Conservation (phyloP, 2,888 invertebrate genomes). For the Troilus luridus region DNA sequence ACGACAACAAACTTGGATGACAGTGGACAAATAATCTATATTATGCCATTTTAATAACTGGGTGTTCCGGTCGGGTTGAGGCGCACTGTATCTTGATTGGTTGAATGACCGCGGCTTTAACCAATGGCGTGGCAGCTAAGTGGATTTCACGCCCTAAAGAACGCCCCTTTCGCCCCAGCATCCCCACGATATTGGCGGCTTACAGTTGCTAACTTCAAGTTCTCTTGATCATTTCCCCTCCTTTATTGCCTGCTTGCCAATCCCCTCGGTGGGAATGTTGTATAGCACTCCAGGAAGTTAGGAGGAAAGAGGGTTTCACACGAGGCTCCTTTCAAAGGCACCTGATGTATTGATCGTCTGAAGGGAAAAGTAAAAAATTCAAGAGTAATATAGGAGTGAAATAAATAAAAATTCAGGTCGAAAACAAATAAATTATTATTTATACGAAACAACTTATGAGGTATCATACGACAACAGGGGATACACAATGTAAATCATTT, state of each 20-base stretch:
- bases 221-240: not conserved
- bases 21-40: not conserved
- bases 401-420: too few relatives aligned
- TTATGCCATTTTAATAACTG: not conserved
- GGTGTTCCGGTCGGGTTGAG: slow-evolving; percentile 27
- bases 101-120: slow-evolving; percentile 44
- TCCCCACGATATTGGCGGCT: slow-evolving; percentile 32
- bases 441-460: too few relatives aligned
- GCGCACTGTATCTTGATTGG: slow-evolving; percentile 11
- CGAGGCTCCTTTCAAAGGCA: not conserved
- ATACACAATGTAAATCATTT: too few relatives aligned
- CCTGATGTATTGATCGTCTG: not conserved
- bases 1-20: not conserved
- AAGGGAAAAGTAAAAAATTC: not conserved
- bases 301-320: not conserved
- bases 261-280: not conserved
- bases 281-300: not conserved
- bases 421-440: too few relatives aligned
- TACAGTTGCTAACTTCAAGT: slow-evolving; percentile 20
- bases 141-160: slow-evolving; percentile 46
- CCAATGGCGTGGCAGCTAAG: slow-evolving; percentile 46
- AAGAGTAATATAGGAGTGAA: not conserved
- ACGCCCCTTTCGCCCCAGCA: slow-evolving; percentile 30
- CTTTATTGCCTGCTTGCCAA: not conserved
- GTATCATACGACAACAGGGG: too few relatives aligned